phyloP scores from a whole-genome alignment of 2,888 invertebrate genomes.

The Ametastegia equiseti region DNA sequence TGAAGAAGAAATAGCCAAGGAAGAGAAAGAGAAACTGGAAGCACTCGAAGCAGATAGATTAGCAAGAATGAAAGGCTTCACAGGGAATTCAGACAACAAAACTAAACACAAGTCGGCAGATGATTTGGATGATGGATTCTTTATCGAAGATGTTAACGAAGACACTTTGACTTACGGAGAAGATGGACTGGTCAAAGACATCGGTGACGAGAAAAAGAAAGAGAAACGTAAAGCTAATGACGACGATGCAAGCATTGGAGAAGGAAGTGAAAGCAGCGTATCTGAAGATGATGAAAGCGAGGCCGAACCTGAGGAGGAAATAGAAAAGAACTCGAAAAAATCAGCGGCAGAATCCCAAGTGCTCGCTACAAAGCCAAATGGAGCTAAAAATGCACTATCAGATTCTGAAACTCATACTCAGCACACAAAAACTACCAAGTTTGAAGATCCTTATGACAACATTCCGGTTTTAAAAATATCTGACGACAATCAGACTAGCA shows the following conservation, averaged over 20 bases:
- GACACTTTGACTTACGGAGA: constrained; percentile 78
- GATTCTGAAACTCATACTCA: constrained; percentile 55
- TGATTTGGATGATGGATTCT: constrained; percentile 91
- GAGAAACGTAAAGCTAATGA: constrained; percentile 75
- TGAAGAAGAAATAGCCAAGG: constrained; percentile 88
- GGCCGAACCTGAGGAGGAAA: constrained; percentile 68
- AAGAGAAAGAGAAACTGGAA: constrained; percentile 87
- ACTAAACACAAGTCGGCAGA: constrained; percentile 88
- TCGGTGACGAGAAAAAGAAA: constrained; percentile 76
- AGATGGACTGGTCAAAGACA: constrained; percentile 75
- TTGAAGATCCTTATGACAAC: constrained; percentile 45
- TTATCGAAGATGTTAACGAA: constrained; percentile 78
- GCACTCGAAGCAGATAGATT: constrained; percentile 88
- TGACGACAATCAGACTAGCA: neutral
- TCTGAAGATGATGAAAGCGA: constrained; percentile 73
- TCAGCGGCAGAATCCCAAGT: constrained; percentile 21
- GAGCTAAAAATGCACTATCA: constrained; percentile 49
- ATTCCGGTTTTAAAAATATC: constrained; percentile 47
- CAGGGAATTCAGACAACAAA: constrained; percentile 69
- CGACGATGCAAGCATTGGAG: constrained; percentile 53
- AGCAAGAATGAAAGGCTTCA: constrained; percentile 85
- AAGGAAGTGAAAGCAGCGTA: constrained; percentile 73
- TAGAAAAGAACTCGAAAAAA: constrained; percentile 54
- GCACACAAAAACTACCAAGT: neutral
- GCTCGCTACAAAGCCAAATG: constrained; percentile 36